Evolutionary conservation across 2,888 invertebrate species (phyloP).

Genomic region (Cryptus viduatorius): DNA sequence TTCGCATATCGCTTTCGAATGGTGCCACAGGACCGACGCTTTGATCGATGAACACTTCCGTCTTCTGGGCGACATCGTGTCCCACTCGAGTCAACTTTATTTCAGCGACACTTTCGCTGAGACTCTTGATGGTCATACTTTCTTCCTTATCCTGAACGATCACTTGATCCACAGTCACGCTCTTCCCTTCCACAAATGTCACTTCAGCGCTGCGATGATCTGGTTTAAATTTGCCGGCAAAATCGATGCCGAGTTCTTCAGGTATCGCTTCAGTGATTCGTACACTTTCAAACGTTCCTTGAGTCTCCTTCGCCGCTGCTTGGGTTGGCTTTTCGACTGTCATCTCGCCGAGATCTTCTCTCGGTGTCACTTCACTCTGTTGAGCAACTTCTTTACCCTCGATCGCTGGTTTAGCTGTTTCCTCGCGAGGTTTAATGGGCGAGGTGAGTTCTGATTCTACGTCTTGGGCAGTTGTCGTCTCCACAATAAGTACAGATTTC

Average conservation of each 20-base stretch:
- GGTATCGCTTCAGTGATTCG: conserved; percentile 83
- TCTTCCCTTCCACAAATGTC: conserved; percentile 80
- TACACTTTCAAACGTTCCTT: conserved; percentile 84
- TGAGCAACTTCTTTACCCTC: conserved; percentile 85
- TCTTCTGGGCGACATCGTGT: conserved; percentile 81
- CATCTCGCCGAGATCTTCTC: conserved; percentile 78
- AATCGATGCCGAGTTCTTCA: conserved; percentile 73
- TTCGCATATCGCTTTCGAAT: conserved; percentile 73
- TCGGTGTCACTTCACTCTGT: conserved; percentile 76
- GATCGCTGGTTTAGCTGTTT: conserved; percentile 81
- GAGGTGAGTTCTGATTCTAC: conserved; percentile 71
- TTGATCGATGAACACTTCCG: conserved; percentile 81
- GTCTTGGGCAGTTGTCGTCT: conserved; percentile 75
- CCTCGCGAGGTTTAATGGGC: conserved; percentile 71
- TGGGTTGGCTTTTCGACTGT: conserved; percentile 77
- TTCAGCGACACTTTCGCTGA: conserved; percentile 72
- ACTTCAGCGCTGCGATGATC: conserved; percentile 78
- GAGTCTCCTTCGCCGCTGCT: conserved; percentile 85
- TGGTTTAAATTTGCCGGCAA: conserved; percentile 75
- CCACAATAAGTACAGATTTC: conserved; percentile 75
- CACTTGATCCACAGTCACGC: conserved; percentile 81
- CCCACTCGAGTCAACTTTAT: conserved; percentile 74
- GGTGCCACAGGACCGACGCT: conserved; percentile 76
- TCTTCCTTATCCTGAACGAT: conserved; percentile 82
- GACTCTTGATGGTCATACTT: conserved; percentile 71